These are phyloP conservation scores for Atopsyche davidsoni DNA, from an alignment of 1,140 invertebrate genomes.

Conservation along the genomic window DNA sequence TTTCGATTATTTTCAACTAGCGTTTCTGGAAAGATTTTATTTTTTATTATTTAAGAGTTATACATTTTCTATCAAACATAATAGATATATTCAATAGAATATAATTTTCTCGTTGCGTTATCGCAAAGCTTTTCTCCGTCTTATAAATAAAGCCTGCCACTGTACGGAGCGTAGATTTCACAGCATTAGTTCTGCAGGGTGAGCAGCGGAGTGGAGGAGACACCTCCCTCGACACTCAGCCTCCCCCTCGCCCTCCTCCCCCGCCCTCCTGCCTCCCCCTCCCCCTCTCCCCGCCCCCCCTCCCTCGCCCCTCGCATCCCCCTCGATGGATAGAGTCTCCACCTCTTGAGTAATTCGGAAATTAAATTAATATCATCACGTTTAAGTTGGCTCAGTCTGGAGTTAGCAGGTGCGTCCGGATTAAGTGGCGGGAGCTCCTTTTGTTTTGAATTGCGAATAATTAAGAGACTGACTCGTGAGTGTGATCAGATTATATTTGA, in stretches of 20 bases:
- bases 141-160: not conserved
- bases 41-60: no score
- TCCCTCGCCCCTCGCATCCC: conserved; percentile 39
- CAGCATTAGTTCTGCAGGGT: conserved; percentile 21
- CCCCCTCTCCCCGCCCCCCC: conserved; percentile 42
- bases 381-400: conserved; percentile 15
- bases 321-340: conserved; percentile 26
- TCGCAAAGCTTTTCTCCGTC: no score
- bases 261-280: conserved; percentile 37
- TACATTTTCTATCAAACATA: no score
- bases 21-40: no score
- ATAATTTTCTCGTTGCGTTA: no score
- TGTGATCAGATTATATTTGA: no score
- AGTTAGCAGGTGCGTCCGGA: conserved; percentile 17
- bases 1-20: no score
- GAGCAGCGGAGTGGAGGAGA: conserved; percentile 18
- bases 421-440: conserved; percentile 11
- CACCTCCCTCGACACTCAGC: conserved; percentile 12
- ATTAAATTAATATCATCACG: conserved; percentile 31
- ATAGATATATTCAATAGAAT: no score
- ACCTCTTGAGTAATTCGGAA: conserved; percentile 28
- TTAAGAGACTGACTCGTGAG: no score
- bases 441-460: no score
- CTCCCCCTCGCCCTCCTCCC: conserved; percentile 31
- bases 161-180: conserved; percentile 22